Percentiles rank a stretch among this genome's conserved stretches.
Conservation (phyloP, 2,888 invertebrate genomes). For the Conomelus anceps region DNA sequence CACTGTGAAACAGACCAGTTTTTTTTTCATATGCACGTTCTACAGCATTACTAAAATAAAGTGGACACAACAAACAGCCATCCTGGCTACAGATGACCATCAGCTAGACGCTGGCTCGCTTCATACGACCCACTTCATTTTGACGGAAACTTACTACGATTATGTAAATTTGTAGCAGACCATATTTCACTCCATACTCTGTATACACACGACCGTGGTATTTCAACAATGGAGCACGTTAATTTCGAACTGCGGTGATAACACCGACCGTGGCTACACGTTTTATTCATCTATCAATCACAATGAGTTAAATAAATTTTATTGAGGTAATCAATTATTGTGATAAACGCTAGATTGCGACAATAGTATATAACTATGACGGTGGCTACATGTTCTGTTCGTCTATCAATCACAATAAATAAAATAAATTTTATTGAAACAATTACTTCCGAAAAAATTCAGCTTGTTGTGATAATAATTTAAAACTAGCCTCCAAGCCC, state of each 20-base stretch:
- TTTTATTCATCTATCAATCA: not conserved
- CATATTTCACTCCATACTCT: not conserved
- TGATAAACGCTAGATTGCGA: no score
- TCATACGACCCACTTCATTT: not conserved
- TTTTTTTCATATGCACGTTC: not conserved
- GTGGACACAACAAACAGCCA: no score
- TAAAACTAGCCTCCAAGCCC: no score
- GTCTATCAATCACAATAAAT: no score
- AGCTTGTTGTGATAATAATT: no score
- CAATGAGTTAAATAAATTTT: not conserved
- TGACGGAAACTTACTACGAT: not conserved
- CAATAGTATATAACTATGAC: no score
- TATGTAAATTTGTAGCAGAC: not conserved
- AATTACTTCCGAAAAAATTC: no score
- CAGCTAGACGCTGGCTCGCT: not conserved
- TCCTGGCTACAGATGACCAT: not conserved
- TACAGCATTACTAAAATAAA: not conserved
- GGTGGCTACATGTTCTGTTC: no score
- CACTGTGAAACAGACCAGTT: not conserved
- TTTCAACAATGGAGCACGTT: not conserved
- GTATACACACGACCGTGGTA: not conserved
- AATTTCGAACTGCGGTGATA: not conserved
- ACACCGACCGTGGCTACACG: not conserved
- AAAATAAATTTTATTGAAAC: no score
- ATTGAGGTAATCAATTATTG: no score